Evolutionary conservation across 2,888 invertebrate species (phyloP).

Genomic region (Microdon myrmicae): DNA sequence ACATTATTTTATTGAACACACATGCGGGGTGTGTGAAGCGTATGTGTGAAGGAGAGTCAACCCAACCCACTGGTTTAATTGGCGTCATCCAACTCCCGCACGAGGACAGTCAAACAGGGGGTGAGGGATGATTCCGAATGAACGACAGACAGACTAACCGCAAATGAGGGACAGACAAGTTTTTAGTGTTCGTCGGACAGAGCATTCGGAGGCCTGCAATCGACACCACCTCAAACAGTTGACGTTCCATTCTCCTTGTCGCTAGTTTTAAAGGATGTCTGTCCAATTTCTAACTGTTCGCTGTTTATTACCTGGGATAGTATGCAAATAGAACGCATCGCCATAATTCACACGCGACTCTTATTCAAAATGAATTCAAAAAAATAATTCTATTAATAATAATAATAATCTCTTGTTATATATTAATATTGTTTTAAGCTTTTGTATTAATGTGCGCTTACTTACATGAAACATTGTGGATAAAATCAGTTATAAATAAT

Average conservation of each 20-base stretch:
- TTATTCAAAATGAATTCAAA: too few species aligned
- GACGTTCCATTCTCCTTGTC: constrained; percentile 65
- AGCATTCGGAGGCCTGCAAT: constrained; percentile 47
- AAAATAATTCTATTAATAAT: too few species aligned
- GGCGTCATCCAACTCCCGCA: constrained; percentile 18
- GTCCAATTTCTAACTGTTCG: constrained; percentile 23
- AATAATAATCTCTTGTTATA: too few species aligned
- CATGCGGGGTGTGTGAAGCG: constrained; percentile 8
- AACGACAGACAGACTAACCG: constrained; percentile 50
- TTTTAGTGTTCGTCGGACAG: constrained; percentile 40
- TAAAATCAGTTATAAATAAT: too few species aligned
- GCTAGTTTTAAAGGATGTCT: constrained; percentile 57
- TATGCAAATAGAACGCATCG: too few species aligned
- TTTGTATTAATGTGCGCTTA: too few species aligned
- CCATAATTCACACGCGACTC: too few species aligned
- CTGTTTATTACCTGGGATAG: too few species aligned
- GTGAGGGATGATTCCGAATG: constrained; percentile 47
- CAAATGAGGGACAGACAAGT: constrained; percentile 51
- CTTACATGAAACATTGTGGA: too few species aligned
- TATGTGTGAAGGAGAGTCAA: constrained; percentile 22
- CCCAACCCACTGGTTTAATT: constrained; percentile 48
- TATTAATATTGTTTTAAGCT: too few species aligned
- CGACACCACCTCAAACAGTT: constrained; percentile 60
- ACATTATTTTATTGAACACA: too few species aligned
- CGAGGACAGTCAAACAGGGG: constrained; percentile 14